Conservation (phyloP, 2,888 invertebrate genomes). For the Apocheima hispidaria region DNA sequence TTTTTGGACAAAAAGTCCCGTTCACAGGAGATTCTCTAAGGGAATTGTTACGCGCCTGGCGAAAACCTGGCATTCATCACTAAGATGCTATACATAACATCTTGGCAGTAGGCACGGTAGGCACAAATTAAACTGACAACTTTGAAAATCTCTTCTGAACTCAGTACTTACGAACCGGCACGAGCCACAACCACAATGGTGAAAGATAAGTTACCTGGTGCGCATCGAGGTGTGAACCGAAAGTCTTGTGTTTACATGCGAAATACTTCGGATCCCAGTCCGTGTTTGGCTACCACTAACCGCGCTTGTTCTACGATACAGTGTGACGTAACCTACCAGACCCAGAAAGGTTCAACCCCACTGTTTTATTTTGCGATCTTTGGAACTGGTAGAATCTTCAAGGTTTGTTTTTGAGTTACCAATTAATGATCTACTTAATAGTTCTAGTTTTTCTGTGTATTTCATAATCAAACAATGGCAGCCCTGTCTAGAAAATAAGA, state of each 20-base stretch:
- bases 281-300: slow-evolving; percentile 71
- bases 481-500: background rate
- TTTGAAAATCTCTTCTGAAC: slow-evolving; percentile 61
- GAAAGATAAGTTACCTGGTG: slow-evolving; percentile 86
- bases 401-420: slow-evolving; percentile 26
- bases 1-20: too few species aligned
- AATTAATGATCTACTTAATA: slow-evolving; percentile 1
- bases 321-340: slow-evolving; percentile 21
- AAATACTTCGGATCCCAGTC: slow-evolving; percentile 79
- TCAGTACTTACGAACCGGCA: slow-evolving; percentile 54
- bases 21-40: too few species aligned
- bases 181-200: slow-evolving; percentile 85
- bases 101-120: too few species aligned
- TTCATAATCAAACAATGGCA: background rate
- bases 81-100: background rate
- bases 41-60: too few species aligned
- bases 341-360: slow-evolving; percentile 2
- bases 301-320: slow-evolving; percentile 62
- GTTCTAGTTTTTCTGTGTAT: background rate
- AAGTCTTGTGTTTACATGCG: slow-evolving; percentile 83
- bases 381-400: slow-evolving; percentile 16
- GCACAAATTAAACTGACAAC: background rate
- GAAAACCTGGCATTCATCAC: background rate
- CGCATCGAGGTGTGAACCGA: slow-evolving; percentile 85
- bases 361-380: slow-evolving; percentile 11